These are phyloP conservation scores for Pediacus dermestoides DNA, from an alignment of 2,888 invertebrate species.

Conservation along the genomic window DNA sequence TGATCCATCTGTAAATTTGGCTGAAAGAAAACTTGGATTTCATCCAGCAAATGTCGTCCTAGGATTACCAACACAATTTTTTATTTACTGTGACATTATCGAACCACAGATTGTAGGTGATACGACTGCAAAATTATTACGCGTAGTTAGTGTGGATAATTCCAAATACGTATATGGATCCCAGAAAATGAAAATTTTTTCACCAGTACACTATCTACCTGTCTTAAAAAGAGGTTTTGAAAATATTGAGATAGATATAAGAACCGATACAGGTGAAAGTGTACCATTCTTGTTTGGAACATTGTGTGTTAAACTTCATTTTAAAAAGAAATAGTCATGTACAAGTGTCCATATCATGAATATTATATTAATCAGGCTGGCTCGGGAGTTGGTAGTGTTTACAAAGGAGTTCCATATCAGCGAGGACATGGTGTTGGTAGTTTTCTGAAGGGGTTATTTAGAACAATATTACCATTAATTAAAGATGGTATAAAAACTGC, in stretches of 20 bases:
- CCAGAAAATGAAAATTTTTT: slow-evolving; percentile 1
- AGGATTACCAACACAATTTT: slow-evolving; percentile 1
- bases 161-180: not conserved
- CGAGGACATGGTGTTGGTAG: slow-evolving; percentile 1
- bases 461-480: not conserved
- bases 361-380: slow-evolving; percentile 1
- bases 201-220: no score
- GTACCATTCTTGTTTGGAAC: not conserved
- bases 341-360: not conserved
- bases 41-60: not conserved
- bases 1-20: not conserved
- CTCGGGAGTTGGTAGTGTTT: not conserved
- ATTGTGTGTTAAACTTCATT: not conserved
- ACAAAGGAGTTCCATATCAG: not conserved
- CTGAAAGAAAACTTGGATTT: not conserved
- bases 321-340: not conserved
- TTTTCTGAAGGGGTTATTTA: slow-evolving; percentile 1
- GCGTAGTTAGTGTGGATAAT: no score
- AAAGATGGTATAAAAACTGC: no score
- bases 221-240: no score
- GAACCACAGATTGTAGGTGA: slow-evolving; percentile 1
- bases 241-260: no score
- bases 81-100: slow-evolving; percentile 1
- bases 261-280: no score
- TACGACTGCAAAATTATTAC: not conserved